These are phyloP conservation scores for Drosophila repleta DNA, from an alignment of 1,140 invertebrate species.

Conservation along the genomic window DNA sequence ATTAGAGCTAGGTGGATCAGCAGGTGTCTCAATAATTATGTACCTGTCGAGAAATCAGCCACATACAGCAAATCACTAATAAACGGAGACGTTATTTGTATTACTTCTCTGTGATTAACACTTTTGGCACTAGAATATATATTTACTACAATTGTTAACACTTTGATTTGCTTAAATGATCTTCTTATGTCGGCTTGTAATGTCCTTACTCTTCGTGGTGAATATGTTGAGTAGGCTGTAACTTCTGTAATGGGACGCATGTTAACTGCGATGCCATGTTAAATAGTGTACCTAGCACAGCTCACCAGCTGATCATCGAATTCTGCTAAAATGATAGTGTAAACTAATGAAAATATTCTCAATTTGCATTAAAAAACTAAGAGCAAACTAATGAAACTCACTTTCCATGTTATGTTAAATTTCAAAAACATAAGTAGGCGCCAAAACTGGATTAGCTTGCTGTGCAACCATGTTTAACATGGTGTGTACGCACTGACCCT, in stretches of 20 bases:
- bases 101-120: neutral
- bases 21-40: conserved; percentile 5
- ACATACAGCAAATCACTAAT: neutral
- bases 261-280: conserved; percentile 15
- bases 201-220: conserved; percentile 7
- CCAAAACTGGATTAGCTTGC: neutral
- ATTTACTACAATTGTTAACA: too few species aligned
- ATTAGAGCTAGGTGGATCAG: conserved; percentile 3
- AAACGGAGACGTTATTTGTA: neutral
- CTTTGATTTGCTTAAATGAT: neutral
- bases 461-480: conserved; percentile 1
- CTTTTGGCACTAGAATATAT: neutral
- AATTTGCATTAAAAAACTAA: neutral
- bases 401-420: neutral
- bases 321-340: too few species aligned
- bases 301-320: neutral
- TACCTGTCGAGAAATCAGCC: neutral
- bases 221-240: neutral
- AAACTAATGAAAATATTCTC: neutral
- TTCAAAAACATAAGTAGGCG: conserved; percentile 12
- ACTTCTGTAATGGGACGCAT: conserved; percentile 13
- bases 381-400: neutral
- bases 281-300: neutral
- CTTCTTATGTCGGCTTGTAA: neutral
- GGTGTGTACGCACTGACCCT: conserved; percentile 34